Conservation (phyloP, 2,888 invertebrate genomes). For the Nasonia oneida region DNA sequence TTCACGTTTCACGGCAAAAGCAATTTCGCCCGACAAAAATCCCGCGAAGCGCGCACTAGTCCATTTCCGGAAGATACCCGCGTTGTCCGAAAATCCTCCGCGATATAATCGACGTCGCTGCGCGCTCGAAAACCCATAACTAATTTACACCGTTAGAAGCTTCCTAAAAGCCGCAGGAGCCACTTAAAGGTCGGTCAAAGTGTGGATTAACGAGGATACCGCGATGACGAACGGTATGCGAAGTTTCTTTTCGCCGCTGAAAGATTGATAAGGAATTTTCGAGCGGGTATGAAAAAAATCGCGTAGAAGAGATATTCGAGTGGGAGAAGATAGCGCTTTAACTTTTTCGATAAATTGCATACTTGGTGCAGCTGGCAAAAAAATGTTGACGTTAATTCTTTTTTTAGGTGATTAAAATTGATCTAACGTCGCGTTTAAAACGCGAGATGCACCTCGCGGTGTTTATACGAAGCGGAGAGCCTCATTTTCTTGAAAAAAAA, state of each 20-base stretch:
- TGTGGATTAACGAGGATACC: conserved; percentile 38
- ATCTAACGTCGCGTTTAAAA: neutral
- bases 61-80: conserved; percentile 47
- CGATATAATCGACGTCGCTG: conserved; percentile 39
- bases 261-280: conserved; percentile 54
- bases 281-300: too few relatives aligned
- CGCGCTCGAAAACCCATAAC: conserved; percentile 16
- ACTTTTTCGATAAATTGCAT: conserved; percentile 48
- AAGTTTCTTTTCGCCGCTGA: conserved; percentile 15
- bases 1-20: neutral
- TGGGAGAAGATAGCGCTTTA: neutral
- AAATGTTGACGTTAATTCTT: neutral
- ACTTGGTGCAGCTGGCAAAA: neutral
- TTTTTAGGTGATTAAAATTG: too few relatives aligned
- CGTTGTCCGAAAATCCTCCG: conserved; percentile 36
- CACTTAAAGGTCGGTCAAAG: conserved; percentile 42
- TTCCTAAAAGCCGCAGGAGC: conserved; percentile 48
- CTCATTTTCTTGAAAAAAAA: neutral
- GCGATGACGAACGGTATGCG: conserved; percentile 12
- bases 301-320: too few relatives aligned
- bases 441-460: neutral
- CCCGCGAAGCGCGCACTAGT: neutral
- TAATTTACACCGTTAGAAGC: conserved; percentile 51
- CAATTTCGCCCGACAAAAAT: neutral
- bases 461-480: neutral